A percentile compares a stretch with the other conserved stretches of the same genome.
Evolutionary conservation across 2,888 invertebrate genomes (phyloP).

Genomic region (Octonoba sinensis): DNA sequence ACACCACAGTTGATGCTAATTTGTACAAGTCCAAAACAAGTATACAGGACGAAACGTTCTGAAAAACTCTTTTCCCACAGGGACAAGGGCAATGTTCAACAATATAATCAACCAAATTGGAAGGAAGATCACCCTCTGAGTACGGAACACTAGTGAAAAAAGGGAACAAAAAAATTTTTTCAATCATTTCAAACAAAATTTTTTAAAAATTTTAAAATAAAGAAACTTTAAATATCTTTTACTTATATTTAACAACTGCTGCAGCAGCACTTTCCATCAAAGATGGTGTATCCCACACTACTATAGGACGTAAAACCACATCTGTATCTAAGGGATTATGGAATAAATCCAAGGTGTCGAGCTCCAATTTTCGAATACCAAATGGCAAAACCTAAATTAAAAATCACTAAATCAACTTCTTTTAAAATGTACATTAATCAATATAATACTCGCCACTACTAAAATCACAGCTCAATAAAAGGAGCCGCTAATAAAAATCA

Average conservation of each 20-base stretch:
- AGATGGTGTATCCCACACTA: constrained; percentile 39
- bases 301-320: constrained; percentile 47
- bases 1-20: constrained; percentile 55
- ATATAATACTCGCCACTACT: too few relatives aligned
- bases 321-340: constrained; percentile 60
- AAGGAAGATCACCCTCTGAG: constrained; percentile 27
- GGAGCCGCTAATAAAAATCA: too few relatives aligned
- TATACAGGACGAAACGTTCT: constrained; percentile 46
- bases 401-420: neutral
- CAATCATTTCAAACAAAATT: neutral
- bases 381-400: constrained; percentile 47
- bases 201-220: neutral
- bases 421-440: neutral
- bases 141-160: constrained; percentile 29
- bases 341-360: constrained; percentile 53
- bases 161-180: neutral
- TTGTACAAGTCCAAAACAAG: constrained; percentile 48
- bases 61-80: constrained; percentile 55
- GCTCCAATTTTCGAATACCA: constrained; percentile 57
- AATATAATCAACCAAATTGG: constrained; percentile 42
- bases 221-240: neutral
- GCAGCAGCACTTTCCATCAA: constrained; percentile 53
- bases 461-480: too few relatives aligned
- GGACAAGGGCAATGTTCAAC: constrained; percentile 47
- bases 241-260: constrained; percentile 39